Conservation (phyloP, 2,888 invertebrate species). For the Trichogramma evanescens region DNA sequence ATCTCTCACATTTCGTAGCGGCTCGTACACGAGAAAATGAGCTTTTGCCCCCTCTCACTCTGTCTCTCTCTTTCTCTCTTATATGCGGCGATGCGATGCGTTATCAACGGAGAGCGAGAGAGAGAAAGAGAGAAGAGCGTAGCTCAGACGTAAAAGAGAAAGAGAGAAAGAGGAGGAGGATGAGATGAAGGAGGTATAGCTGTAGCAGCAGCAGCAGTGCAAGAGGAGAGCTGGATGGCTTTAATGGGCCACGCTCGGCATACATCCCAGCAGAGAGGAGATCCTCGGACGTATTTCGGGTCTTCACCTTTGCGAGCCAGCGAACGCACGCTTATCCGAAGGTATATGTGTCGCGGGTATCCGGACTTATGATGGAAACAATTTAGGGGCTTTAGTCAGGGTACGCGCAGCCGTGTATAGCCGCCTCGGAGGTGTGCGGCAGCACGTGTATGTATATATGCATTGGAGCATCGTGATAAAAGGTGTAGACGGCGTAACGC, state of each 20-base stretch:
- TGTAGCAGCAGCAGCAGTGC: background rate
- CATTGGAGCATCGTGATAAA: conserved; percentile 5
- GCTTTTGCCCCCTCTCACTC: conserved; percentile 7
- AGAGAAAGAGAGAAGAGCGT: background rate
- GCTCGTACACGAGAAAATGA: conserved; percentile 18
- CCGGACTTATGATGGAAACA: conserved; percentile 49
- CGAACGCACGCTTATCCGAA: conserved; percentile 36
- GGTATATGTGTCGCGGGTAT: conserved; percentile 43
- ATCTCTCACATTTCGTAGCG: background rate
- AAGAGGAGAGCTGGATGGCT: conserved; percentile 18
- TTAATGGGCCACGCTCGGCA: conserved; percentile 33
- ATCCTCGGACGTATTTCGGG: conserved; percentile 33
- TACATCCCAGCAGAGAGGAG: conserved; percentile 24
- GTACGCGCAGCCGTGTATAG: conserved; percentile 26
- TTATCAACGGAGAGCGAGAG: conserved; percentile 5
- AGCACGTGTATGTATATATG: conserved; percentile 10
- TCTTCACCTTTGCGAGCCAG: conserved; percentile 26
- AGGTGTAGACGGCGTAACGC: conserved; percentile 24
- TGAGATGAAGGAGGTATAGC: background rate
- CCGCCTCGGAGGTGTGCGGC: conserved; percentile 22
- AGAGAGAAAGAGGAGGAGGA: background rate
- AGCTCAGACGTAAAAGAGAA: background rate
- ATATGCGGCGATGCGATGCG: background rate
- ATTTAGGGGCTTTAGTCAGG: conserved; percentile 44
- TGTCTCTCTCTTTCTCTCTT: conserved; percentile 29